These are phyloP conservation scores for Agrilus cyanescens DNA, from an alignment of 2,888 invertebrate genomes.

Conservation along the genomic window DNA sequence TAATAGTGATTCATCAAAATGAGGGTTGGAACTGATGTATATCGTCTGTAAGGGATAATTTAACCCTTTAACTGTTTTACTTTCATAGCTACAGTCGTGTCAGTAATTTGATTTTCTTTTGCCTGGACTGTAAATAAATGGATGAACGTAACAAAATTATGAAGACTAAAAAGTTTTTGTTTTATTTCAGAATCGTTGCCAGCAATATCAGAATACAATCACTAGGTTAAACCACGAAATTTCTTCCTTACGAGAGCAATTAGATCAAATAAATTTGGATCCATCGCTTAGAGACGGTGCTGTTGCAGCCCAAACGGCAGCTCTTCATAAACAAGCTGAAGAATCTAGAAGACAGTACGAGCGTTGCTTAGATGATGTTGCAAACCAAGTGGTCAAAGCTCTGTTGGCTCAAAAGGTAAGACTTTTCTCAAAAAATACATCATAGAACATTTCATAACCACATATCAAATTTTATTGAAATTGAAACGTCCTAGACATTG, in stretches of 20 bases:
- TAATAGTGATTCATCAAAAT: slow-evolving; percentile 11
- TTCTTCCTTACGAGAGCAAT: slow-evolving; percentile 51
- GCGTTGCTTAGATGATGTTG: slow-evolving; percentile 69
- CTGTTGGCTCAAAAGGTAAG: slow-evolving; percentile 72
- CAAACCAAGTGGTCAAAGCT: slow-evolving; percentile 71
- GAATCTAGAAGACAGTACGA: slow-evolving; percentile 64
- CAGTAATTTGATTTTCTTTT: background rate
- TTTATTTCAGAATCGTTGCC: slow-evolving; percentile 50
- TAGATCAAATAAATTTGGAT: slow-evolving; percentile 35
- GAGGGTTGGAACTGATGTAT: slow-evolving; percentile 7
- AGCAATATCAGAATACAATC: slow-evolving; percentile 59
- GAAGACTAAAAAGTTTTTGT: slow-evolving; percentile 21
- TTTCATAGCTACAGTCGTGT: slow-evolving; percentile 3
- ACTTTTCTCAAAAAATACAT: no score
- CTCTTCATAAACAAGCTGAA: slow-evolving; percentile 52
- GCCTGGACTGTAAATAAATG: background rate
- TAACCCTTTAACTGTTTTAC: slow-evolving; percentile 3
- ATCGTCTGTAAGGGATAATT: slow-evolving; percentile 9
- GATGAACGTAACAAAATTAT: background rate
- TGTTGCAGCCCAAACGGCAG: slow-evolving; percentile 47
- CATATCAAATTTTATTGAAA: background rate
- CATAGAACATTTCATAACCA: background rate
- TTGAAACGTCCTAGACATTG: no score
- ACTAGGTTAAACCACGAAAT: slow-evolving; percentile 55
- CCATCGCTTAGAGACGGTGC: slow-evolving; percentile 43